These are phyloP conservation scores for Elachura formosa DNA, from an alignment of 2,113 vertebrate species.

Conservation along the genomic window DNA sequence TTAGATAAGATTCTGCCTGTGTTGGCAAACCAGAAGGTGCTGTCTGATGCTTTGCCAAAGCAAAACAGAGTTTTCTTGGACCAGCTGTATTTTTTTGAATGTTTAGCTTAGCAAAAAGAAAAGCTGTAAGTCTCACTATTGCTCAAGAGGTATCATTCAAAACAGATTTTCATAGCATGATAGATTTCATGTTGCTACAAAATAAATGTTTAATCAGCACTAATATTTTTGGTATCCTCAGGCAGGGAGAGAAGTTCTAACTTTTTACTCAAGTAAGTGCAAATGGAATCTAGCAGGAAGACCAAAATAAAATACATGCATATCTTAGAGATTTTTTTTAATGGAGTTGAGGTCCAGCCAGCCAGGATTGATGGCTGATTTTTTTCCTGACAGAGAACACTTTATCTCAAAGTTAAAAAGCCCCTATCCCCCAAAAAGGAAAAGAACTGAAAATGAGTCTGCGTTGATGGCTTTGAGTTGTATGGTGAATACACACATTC, in stretches of 20 bases:
- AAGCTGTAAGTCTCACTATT: not conserved
- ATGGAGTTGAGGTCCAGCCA: not conserved
- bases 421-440: not conserved
- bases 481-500: not conserved
- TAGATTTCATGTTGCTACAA: conserved; percentile 15
- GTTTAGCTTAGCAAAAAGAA: not conserved
- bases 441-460: not conserved
- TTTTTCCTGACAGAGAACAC: not conserved
- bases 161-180: not conserved
- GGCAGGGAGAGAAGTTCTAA: not conserved
- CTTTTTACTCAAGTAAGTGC: conserved; percentile 11
- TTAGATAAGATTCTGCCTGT: conserved; percentile 52
- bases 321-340: not conserved
- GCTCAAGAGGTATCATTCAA: not conserved
- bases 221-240: conserved; percentile 17
- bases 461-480: not conserved
- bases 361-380: not conserved
- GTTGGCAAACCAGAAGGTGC: conserved; percentile 31
- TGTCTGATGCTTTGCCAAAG: conserved; percentile 52
- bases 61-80: conserved; percentile 24
- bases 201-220: not conserved
- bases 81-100: conserved; percentile 9
- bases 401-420: not conserved
- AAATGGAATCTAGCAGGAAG: not conserved
- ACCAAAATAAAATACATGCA: not conserved